Evolutionary conservation across 2,113 vertebrate genomes (phyloP), one percentile per base, ranked within the genome.

Genomic region (Stictonetta naevosa): DNA sequence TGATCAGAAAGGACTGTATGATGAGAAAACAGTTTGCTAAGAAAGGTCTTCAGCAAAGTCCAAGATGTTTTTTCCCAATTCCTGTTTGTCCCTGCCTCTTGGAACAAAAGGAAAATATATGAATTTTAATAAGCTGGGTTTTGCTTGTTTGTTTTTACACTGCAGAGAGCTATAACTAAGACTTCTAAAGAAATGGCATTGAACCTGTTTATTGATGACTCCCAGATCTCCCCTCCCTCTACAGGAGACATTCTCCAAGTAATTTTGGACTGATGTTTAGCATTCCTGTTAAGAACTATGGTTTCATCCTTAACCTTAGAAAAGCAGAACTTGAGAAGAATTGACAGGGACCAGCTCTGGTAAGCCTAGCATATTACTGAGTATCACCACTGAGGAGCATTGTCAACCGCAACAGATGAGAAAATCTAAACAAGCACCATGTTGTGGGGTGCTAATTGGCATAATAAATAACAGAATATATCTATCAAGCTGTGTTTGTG

Each of bases 401-500:
- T 79, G 85, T 83, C 34, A 79, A 69, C 66, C 64, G 42, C 78
- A 90, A 83, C 40, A 88, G 76, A 77, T 81, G 38, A 94, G 68
- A 90, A 86, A 93, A 86, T 92, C 59, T 88, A 92, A 77, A 34
- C 28, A 83, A 88, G 28, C 59, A 83, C 64, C 44, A 38, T 80
- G 64, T 86, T 95, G 52, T 73, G 86, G 64, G 36, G 22, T 74
- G 76, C 12, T 92, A 95, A 96, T 56, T 83, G 86, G 74, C 46
- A 74, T 67, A 88, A 92, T 67, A 90, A 93, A 90, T 76, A 92
- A 46, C 76, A 71, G 40, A 88, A 74, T 77, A 86, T 55, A 92
- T 92, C 55, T 33, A 91, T 94, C 88, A 88, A 93, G 42, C 69
- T 90, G 63, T 84, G 60, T 88, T 94, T 91, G 60, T 97, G 88